phyloP scores from a whole-genome alignment of 2,888 invertebrate species.

The Strigamia maritima region DNA sequence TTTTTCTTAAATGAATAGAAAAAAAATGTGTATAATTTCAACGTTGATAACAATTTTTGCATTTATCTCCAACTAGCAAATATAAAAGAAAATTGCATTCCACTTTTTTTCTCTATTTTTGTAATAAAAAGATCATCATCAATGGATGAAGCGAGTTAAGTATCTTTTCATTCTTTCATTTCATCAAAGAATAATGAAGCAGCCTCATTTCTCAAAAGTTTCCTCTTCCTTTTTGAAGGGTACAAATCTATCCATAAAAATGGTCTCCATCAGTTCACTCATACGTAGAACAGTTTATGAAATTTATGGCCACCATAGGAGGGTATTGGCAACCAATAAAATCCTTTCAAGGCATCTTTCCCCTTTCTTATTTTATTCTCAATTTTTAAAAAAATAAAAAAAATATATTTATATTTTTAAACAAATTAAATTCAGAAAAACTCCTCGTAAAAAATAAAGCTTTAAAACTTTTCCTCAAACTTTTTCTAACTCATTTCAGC shows the following conservation, averaged over 20 bases:
- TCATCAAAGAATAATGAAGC: slow-evolving; percentile 31
- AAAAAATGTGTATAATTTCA: not conserved
- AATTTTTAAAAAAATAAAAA: not conserved
- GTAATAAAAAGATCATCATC: not conserved
- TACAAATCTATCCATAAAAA: slow-evolving; percentile 32
- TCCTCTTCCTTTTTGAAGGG: slow-evolving; percentile 31
- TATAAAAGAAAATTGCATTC: not conserved
- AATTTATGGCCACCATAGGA: slow-evolving; percentile 23
- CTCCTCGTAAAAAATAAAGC: not conserved
- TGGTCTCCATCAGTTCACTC: slow-evolving; percentile 30
- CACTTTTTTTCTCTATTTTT: not conserved
- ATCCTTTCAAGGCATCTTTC: not conserved
- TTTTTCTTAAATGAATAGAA: not conserved
- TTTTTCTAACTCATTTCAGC: slow-evolving; percentile 11
- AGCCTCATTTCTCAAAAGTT: slow-evolving; percentile 13
- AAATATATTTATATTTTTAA: not conserved
- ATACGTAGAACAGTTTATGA: slow-evolving; percentile 32
- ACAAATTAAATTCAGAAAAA: not conserved
- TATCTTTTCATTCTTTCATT: slow-evolving; percentile 28
- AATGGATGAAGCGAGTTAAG: slow-evolving; percentile 12
- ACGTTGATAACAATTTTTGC: not conserved
- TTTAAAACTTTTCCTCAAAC: not conserved
- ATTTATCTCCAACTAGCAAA: not conserved
- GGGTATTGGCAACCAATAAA: slow-evolving; percentile 26
- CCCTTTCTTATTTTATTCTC: not conserved